Conservation (phyloP, 2,113 vertebrate species). For the Paramisgurnus dabryanus region DNA sequence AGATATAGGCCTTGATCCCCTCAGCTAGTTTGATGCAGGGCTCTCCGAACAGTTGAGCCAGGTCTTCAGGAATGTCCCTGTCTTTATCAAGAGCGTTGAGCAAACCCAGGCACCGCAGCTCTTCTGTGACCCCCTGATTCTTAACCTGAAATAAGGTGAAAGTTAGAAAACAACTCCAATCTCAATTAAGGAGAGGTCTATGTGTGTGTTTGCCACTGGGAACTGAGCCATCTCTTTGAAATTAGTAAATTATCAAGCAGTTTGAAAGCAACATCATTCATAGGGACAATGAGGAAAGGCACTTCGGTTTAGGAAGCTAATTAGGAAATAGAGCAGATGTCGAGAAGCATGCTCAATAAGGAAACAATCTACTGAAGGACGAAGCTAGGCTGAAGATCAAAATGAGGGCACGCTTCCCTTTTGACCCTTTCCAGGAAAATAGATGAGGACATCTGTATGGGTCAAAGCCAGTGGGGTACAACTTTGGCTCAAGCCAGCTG, state of each 20-base stretch:
- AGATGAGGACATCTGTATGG: slow-evolving; percentile 26
- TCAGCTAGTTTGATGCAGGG: slow-evolving; percentile 83
- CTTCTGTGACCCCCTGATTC: slow-evolving; percentile 76
- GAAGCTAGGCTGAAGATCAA: slow-evolving; percentile 24
- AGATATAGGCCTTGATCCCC: slow-evolving; percentile 83
- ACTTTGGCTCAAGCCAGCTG: slow-evolving; percentile 35
- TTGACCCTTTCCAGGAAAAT: slow-evolving; percentile 40
- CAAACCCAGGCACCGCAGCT: slow-evolving; percentile 80
- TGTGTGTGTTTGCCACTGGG: neutral
- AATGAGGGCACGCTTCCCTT: slow-evolving; percentile 14
- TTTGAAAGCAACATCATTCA: neutral
- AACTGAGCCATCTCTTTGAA: too few relatives aligned
- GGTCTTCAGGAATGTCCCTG: slow-evolving; percentile 75
- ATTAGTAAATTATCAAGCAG: neutral
- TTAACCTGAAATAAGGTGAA: slow-evolving; percentile 68
- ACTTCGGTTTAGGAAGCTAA: neutral
- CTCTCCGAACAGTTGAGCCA: slow-evolving; percentile 79
- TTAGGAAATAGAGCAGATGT: neutral
- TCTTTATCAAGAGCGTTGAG: slow-evolving; percentile 78
- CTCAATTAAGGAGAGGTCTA: neutral
- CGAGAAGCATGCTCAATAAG: neutral
- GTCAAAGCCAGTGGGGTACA: slow-evolving; percentile 18
- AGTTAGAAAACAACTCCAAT: neutral
- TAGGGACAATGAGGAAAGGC: neutral
- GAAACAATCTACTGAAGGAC: slow-evolving; percentile 9